Conservation (phyloP, 1,140 invertebrate species). For the Linepithema humile region DNA sequence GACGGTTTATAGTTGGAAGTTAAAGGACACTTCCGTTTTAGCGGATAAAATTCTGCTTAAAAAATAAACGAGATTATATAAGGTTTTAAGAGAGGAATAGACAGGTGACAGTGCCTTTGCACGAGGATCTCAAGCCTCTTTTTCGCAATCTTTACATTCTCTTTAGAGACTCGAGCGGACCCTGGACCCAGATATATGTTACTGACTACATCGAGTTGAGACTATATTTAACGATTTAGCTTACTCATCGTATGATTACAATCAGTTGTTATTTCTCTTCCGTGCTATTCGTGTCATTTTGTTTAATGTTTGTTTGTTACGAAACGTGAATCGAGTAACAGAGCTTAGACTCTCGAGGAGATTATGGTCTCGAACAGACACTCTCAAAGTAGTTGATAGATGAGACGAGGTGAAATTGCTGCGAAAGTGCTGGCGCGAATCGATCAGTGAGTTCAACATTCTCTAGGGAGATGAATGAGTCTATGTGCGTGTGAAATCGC, state of each 20-base stretch:
- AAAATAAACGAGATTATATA: not conserved
- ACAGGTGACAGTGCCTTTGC: too few relatives aligned
- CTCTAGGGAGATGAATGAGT: slow-evolving; percentile 29
- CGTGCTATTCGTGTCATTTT: not conserved
- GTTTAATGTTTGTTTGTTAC: not conserved
- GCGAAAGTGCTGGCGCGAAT: slow-evolving; percentile 1
- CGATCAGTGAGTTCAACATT: slow-evolving; percentile 17
- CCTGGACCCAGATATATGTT: too few relatives aligned
- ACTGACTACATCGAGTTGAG: too few relatives aligned
- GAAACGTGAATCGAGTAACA: not conserved
- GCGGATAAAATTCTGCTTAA: not conserved
- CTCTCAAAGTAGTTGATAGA: not conserved
- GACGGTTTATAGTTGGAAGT: not conserved
- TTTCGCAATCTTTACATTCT: too few relatives aligned
- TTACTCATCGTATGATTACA: slow-evolving; percentile 21
- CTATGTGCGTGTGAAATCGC: slow-evolving; percentile 2
- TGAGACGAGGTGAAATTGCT: not conserved
- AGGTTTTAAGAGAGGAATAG: too few relatives aligned
- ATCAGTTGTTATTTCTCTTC: not conserved
- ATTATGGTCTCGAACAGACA: not conserved
- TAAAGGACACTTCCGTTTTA: not conserved
- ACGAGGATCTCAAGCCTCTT: too few relatives aligned
- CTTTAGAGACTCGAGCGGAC: too few relatives aligned
- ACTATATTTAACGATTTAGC: too few relatives aligned
- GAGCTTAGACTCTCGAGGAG: not conserved